These are phyloP conservation scores for Apomyelois bistriatella DNA, from an alignment of 2,888 invertebrate species.

Conservation along the genomic window DNA sequence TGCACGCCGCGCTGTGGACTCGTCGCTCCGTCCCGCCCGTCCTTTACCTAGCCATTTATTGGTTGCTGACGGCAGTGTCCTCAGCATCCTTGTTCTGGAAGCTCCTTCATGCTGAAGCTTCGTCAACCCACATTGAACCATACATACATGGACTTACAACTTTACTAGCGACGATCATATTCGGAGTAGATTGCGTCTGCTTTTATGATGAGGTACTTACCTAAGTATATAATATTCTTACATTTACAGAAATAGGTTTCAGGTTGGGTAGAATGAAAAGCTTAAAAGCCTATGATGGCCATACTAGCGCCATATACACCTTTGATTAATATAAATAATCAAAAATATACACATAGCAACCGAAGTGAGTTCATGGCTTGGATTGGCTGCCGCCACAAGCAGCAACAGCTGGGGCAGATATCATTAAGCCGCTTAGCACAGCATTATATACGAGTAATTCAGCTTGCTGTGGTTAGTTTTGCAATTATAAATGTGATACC, in stretches of 20 bases:
- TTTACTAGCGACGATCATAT: slow-evolving; percentile 47
- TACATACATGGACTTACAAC: slow-evolving; percentile 52
- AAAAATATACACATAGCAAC: too few species aligned
- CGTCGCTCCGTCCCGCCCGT: slow-evolving; percentile 61
- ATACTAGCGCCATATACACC: too few species aligned
- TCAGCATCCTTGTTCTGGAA: slow-evolving; percentile 52
- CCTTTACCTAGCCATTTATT: slow-evolving; percentile 69
- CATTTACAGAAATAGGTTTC: not conserved
- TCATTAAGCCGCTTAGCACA: too few species aligned
- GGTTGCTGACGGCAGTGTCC: slow-evolving; percentile 55
- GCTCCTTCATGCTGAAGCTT: slow-evolving; percentile 33
- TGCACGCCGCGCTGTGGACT: slow-evolving; percentile 63
- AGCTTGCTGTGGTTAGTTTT: too few species aligned
- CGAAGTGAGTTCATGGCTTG: too few species aligned
- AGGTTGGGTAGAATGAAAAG: too few species aligned
- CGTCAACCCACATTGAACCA: slow-evolving; percentile 42
- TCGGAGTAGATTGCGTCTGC: slow-evolving; percentile 58
- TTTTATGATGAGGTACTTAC: slow-evolving; percentile 74
- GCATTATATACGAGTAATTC: too few species aligned
- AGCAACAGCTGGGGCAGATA: too few species aligned
- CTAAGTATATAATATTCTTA: slow-evolving; percentile 7
- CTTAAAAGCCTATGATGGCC: too few species aligned
- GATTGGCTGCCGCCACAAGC: too few species aligned
- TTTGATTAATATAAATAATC: too few species aligned
- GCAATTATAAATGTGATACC: too few species aligned